Evolutionary conservation across 2,797 vertebrate species (phyloP), one percentile per base, ranked within the genome.

Genomic region (Bradypodion ventrale): DNA sequence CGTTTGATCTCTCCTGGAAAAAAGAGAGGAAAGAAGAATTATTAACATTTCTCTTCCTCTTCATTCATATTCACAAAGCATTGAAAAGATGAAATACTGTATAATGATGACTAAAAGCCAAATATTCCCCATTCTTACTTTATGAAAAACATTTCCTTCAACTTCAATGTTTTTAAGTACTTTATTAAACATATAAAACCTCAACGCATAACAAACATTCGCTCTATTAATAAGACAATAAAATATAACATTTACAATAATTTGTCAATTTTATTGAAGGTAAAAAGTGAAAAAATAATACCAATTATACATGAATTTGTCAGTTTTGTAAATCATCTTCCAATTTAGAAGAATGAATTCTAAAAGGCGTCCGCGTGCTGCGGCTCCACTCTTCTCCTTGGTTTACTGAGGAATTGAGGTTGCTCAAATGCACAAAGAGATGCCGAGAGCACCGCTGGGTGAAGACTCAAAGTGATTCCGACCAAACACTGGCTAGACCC

Each of bases 1-100:
- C 96, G 96, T 96, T 99, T 99, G 94, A 99, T 98, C 87, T 98
- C 98, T 90, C 98, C 98, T 99, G 94, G 79, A 94, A 83, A 94
- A 79, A 49, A 56, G 13, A 9, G 56, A 7, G 63, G 91, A 23
- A 72, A 78, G n/a, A n/a, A 81, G 83, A 90, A 83, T 94, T 49
- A 92, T 42, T 72, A 87, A 86, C 19, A 89, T 88, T 80, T 81
- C 68, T 80, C 85, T 25, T 77, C 0, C 37, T 52, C 79, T 88
- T 75, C 12, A 83, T 56, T 87, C n/a, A 82, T 46, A 60, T 56
- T 70, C 59, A 80, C 52, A 79, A 60, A 70, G 32, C 46, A 68
- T 32, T 44, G 9, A 27, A 7, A 56, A 83, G 65, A 82, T 63
- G 32, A 65, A n/a, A 19, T 7, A n/a, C n/a, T n/a, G n/a, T n/a